Evolutionary conservation across 2,797 vertebrate species (phyloP).

Genomic region (Sebastes hopkinsi): DNA sequence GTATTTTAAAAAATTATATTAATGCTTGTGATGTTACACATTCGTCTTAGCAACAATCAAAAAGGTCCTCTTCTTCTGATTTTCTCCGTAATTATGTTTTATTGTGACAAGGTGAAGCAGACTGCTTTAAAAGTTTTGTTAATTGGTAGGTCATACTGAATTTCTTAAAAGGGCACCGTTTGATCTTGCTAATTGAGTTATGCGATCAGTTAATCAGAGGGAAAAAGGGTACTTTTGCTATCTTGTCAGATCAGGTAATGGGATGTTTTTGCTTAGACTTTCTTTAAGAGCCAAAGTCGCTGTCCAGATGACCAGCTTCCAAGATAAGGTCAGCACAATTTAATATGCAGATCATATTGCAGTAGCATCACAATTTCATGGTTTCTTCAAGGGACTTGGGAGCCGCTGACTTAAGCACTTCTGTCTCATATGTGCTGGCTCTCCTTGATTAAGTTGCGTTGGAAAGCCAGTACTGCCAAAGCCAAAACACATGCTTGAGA

Average conservation of each 20-base stretch:
- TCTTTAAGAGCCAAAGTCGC: constrained; percentile 21
- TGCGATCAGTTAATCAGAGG: constrained; percentile 22
- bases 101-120: not conserved
- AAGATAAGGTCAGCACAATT: constrained; percentile 72
- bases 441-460: constrained; percentile 54
- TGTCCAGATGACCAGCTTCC: constrained; percentile 60
- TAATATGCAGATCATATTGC: constrained; percentile 78
- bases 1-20: constrained; percentile 1
- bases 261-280: constrained; percentile 26
- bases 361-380: constrained; percentile 71
- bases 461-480: constrained; percentile 46
- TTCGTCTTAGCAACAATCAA: not conserved
- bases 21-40: constrained; percentile 5
- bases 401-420: constrained; percentile 76
- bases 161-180: not conserved
- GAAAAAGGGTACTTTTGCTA: not conserved
- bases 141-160: not conserved
- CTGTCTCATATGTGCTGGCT: constrained; percentile 56
- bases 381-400: constrained; percentile 68
- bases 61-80: not conserved
- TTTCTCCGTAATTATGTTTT: not conserved
- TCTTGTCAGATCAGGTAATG: constrained; percentile 40
- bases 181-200: constrained; percentile 14
- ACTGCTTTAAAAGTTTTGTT: constrained; percentile 2
- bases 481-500: constrained; percentile 42